A percentile compares a stretch with the other conserved stretches of the same genome.
These are phyloP conservation scores for Zoanthus gigantus DNA, from an alignment of 92 coral and sea anemone genomes.

Conservation along the genomic window DNA sequence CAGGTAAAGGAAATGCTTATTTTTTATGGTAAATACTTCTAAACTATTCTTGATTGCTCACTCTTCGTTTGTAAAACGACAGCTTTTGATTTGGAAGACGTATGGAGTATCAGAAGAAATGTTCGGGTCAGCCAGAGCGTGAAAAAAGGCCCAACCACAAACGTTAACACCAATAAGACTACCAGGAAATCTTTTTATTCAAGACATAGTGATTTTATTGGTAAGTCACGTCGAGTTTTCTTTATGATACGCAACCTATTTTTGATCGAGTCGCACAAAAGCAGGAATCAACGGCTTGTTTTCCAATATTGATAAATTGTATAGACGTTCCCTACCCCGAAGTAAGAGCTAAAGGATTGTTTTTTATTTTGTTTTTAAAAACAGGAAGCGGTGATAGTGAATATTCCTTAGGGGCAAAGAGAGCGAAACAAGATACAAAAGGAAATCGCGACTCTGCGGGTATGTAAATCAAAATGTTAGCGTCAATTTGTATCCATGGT, in stretches of 20 bases:
- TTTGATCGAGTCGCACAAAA: neutral
- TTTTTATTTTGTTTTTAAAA: neutral
- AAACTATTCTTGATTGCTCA: neutral
- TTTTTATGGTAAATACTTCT: neutral
- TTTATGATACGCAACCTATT: neutral
- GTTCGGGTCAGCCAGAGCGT: constrained; percentile 79
- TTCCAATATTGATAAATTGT: neutral
- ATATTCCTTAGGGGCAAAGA: constrained; percentile 57
- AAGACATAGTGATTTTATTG: constrained; percentile 79
- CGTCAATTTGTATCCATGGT: neutral
- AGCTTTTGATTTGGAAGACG: constrained; percentile 82
- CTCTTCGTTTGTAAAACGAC: constrained; percentile 32
- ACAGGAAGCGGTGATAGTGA: constrained; percentile 71
- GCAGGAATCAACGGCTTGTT: neutral
- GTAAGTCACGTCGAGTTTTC: constrained; percentile 39
- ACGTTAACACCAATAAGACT: constrained; percentile 61
- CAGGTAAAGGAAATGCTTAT: constrained; percentile 59
- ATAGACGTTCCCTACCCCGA: neutral
- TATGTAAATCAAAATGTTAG: neutral
- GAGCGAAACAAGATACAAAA: constrained; percentile 46
- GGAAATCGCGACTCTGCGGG: constrained; percentile 9
- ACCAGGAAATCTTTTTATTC: constrained; percentile 76
- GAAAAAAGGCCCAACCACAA: constrained; percentile 81
- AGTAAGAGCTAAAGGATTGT: neutral
- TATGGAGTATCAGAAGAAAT: constrained; percentile 89